Conservation (phyloP, 2,888 invertebrate species). For the Andrena chrysosceles region DNA sequence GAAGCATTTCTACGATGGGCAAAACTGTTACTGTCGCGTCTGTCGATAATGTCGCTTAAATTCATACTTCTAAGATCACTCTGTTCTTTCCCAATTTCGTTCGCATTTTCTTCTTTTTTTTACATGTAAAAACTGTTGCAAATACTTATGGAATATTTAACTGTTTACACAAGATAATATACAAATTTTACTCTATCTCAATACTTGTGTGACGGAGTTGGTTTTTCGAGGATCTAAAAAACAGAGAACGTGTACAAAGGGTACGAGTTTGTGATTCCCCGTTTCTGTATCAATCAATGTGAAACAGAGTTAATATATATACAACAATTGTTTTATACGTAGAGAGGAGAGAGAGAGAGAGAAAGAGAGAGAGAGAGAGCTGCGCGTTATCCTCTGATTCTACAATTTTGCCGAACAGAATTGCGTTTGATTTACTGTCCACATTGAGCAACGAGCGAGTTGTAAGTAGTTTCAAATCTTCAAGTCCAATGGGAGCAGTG, state of each 20-base stretch:
- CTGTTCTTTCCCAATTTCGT: conserved; percentile 4
- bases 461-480: conserved; percentile 35
- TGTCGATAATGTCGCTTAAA: conserved; percentile 21
- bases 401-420: conserved; percentile 27
- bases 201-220: conserved; percentile 35
- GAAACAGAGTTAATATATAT: conserved; percentile 51
- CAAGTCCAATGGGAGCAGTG: conserved; percentile 41
- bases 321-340: conserved; percentile 46
- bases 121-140: conserved; percentile 44
- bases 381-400: conserved; percentile 20
- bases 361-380: neutral
- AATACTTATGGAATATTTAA: conserved; percentile 48
- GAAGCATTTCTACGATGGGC: too few species aligned
- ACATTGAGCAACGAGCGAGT: conserved; percentile 12
- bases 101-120: conserved; percentile 28
- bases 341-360: neutral
- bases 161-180: conserved; percentile 51
- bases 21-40: neutral
- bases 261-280: conserved; percentile 37
- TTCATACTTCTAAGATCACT: conserved; percentile 24
- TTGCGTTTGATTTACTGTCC: conserved; percentile 29
- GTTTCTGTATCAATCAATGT: conserved; percentile 52
- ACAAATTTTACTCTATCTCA: conserved; percentile 46
- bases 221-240: conserved; percentile 39
- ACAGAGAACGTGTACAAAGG: conserved; percentile 43